These are phyloP conservation scores for Brachionichthys hirsutus DNA, from an alignment of 2,113 vertebrate species.

Conservation along the genomic window DNA sequence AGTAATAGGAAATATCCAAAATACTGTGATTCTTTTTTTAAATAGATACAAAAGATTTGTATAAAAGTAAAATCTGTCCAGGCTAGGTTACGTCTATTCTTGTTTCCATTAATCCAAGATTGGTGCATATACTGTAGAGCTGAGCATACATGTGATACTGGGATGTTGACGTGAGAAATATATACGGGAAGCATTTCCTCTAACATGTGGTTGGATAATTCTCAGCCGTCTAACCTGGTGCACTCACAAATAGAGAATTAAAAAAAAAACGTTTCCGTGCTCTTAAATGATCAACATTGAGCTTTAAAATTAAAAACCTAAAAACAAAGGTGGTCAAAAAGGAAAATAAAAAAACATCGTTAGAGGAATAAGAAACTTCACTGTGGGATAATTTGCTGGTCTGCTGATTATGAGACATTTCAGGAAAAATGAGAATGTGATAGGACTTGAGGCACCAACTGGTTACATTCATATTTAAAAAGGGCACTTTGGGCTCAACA, in stretches of 20 bases:
- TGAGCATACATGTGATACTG: not conserved
- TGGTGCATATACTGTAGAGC: constrained; percentile 2
- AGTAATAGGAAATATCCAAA: constrained; percentile 85
- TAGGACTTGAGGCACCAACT: constrained; percentile 45
- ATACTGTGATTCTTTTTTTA: constrained; percentile 87
- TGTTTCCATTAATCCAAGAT: constrained; percentile 14
- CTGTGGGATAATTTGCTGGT: constrained; percentile 21
- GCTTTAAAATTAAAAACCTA: constrained; percentile 13
- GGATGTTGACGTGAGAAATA: constrained; percentile 25
- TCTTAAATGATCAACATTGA: constrained; percentile 53
- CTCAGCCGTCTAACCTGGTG: constrained; percentile 2
- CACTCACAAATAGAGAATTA: not conserved
- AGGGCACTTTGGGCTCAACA: constrained; percentile 58
- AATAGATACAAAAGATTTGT: constrained; percentile 86
- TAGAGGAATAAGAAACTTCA: not conserved
- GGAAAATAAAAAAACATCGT: not conserved
- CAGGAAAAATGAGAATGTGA: constrained; percentile 3
- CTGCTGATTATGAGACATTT: constrained; percentile 14
- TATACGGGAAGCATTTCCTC: constrained; percentile 43
- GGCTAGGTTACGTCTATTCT: constrained; percentile 52
- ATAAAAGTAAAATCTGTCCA: constrained; percentile 86
- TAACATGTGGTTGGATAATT: constrained; percentile 11
- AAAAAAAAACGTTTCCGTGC: constrained; percentile 18
- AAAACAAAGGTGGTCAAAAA: constrained; percentile 7
- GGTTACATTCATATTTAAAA: constrained; percentile 60